A percentile compares a stretch with the other conserved stretches of the same genome.
These are phyloP conservation scores for Polypedilum vanderplanki DNA, from an alignment of 1,140 invertebrate genomes.

Conservation along the genomic window DNA sequence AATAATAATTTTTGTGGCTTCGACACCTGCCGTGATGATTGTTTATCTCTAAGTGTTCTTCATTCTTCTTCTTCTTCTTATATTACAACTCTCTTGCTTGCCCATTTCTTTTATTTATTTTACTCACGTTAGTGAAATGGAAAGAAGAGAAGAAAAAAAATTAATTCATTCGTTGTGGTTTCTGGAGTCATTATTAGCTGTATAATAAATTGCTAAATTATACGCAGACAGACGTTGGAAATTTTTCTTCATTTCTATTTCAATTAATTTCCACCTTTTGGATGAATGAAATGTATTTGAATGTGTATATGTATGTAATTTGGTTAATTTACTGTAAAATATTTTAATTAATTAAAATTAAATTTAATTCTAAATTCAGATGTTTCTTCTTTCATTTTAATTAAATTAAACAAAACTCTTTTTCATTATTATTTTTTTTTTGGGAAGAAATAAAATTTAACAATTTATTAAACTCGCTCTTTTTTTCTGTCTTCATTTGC, in stretches of 20 bases:
- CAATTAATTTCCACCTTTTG: conserved; percentile 6
- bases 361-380: conserved; percentile 8
- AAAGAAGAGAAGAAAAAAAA: not conserved
- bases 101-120: not conserved
- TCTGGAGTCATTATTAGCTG: not conserved
- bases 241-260: conserved; percentile 15
- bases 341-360: conserved; percentile 20
- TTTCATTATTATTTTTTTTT: not conserved
- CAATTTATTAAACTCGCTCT: no score
- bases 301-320: not conserved
- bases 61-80: conserved; percentile 3
- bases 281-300: no score
- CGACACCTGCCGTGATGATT: conserved; percentile 10
- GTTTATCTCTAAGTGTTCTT: conserved; percentile 18
- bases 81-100: not conserved
- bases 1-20: conserved; percentile 19
- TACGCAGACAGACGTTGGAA: not conserved
- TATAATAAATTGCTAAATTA: conserved; percentile 15
- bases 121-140: conserved; percentile 5
- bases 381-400: not conserved
- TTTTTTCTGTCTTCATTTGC: no score
- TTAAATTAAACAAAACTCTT: not conserved
- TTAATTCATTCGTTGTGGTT: conserved; percentile 18
- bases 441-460: not conserved
- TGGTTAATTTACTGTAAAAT: conserved; percentile 2